These are phyloP conservation scores for Pipistrellus pipistrellus DNA, from an alignment of 2,797 vertebrate species.

Conservation along the genomic window DNA sequence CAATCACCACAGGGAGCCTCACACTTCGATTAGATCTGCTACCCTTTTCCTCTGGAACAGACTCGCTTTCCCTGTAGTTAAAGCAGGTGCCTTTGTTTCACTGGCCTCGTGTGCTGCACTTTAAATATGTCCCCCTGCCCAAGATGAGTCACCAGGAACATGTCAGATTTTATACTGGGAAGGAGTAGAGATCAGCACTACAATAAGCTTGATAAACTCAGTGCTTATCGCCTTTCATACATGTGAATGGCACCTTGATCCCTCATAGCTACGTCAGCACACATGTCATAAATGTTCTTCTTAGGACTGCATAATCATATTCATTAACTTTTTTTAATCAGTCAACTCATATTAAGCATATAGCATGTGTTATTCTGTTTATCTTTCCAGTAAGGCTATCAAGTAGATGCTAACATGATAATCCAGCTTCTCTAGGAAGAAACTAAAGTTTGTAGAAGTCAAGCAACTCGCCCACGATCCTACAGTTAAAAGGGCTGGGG, in stretches of 20 bases:
- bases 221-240: accelerated
- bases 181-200: not conserved
- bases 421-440: not conserved
- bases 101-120: not conserved
- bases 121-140: not conserved
- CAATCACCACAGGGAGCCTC: conserved; percentile 41
- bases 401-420: not conserved
- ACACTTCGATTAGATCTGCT: conserved; percentile 9
- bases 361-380: not conserved
- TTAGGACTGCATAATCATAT: not conserved
- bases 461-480: not conserved
- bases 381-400: not conserved
- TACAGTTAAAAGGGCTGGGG: not conserved
- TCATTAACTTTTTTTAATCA: conserved; percentile 1
- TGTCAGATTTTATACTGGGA: not conserved
- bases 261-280: not conserved
- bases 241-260: not conserved
- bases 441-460: not conserved
- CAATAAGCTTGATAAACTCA: not conserved
- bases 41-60: not conserved
- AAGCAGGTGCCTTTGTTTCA: conserved; percentile 27
- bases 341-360: not conserved
- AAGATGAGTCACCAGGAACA: not conserved
- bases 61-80: conserved; percentile 1
- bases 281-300: not conserved